Evolutionary conservation across 2,888 invertebrate genomes (phyloP), one percentile per base, ranked within the genome.

Genomic region (Fabriciana adippe): DNA sequence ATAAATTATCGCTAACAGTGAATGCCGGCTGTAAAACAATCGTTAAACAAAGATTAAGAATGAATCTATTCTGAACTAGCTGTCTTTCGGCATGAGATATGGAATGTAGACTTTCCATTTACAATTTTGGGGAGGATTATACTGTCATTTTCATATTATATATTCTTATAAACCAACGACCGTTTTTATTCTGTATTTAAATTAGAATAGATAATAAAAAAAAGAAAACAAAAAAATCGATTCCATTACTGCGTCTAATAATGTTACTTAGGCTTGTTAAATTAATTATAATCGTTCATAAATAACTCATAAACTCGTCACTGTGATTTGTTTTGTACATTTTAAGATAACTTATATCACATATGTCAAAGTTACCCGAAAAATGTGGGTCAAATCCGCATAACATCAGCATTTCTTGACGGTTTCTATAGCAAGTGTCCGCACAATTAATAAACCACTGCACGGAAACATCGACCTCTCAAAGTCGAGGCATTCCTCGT

Each of bases 371-470:
- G 57, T 62, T 59, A 55, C 63, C 70, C 21, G 35, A 69, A 74
- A 70, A 72, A 78, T 76, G 71, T 73, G 68, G 76, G 73, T 73
- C 75, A 73, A 59, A 69, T 54, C 53, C 65, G 66, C 69, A 71
- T 73, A 73, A 74, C 70, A 70, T 73, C 70, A 69, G 69, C 73
- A 75, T 74, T 67, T 77, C 73, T 78, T 88, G 90, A 90, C 87
- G 86, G 85, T 89, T 89, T 85, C 81, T 80, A 79, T 74, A 83
- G 81, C 90, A 89, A 88, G 84, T 90, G 89, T 87, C 85, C 80
- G 76, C 76, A 84, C 89, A 86, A 90, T 91, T 92, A 91, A 92
- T 92, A 89, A 87, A 81, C 84, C 71, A 73, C 72, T 69, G 82
- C 80, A 81, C 86, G 88, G 89, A 89, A 89, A 88, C 87, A 85